Conservation (phyloP, 2,797 vertebrate genomes). For the Acanthurus leucopareius region DNA sequence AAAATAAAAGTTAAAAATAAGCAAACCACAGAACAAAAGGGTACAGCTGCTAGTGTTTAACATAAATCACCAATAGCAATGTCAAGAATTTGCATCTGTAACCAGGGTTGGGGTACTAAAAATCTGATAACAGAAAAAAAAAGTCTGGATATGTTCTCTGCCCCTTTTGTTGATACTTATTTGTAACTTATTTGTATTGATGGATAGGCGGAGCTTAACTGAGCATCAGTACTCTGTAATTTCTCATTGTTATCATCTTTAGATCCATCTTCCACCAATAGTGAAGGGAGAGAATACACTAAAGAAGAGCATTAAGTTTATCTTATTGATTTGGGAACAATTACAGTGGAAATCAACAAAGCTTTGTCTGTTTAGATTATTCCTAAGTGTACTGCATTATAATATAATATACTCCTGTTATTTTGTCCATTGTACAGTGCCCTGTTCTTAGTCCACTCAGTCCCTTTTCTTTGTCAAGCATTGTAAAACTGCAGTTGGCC, state of each 20-base stretch:
- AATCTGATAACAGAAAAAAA: background rate
- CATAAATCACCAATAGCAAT: background rate
- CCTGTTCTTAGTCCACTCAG: background rate
- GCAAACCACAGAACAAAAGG: too few species aligned
- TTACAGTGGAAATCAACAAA: background rate
- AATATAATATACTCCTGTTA: background rate
- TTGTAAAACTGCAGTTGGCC: constrained; percentile 22
- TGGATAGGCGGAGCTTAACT: background rate
- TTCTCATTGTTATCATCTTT: background rate
- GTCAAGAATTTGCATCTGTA: background rate
- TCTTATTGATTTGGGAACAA: constrained; percentile 7
- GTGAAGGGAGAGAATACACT: background rate
- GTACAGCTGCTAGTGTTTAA: background rate
- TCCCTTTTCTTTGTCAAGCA: background rate
- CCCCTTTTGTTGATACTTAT: background rate
- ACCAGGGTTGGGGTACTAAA: background rate
- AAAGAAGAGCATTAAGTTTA: background rate
- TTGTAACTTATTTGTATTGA: background rate
- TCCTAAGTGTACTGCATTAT: background rate
- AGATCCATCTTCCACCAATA: background rate
- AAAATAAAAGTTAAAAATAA: too few species aligned
- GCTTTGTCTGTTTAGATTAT: background rate
- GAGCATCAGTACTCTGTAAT: background rate
- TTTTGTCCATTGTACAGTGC: background rate
- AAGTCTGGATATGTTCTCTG: background rate